Percentiles rank a stretch among this genome's conserved stretches.
Conservation (phyloP, 1,140 invertebrate species). For the Aphelenchoides besseyi region DNA sequence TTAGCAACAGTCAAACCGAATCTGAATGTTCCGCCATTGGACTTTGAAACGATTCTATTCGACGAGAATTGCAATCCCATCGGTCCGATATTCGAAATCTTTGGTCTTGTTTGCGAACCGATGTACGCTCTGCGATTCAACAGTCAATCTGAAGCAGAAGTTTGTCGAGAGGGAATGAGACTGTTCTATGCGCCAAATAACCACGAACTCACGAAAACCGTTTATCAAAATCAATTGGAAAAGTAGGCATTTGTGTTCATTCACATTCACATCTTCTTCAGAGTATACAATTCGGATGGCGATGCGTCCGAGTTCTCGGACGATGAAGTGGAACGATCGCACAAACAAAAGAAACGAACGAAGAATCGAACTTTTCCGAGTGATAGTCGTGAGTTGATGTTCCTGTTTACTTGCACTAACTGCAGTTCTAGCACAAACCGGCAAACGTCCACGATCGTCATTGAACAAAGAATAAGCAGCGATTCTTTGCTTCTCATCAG, state of each 20-base stretch:
- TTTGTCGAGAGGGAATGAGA: conserved; percentile 25
- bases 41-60: conserved; percentile 44
- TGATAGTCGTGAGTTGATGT: background rate
- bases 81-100: conserved; percentile 48
- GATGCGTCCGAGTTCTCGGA: conserved; percentile 6
- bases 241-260: conserved; percentile 28
- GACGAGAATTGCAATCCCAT: conserved; percentile 34
- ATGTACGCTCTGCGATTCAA: conserved; percentile 47
- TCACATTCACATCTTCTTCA: background rate
- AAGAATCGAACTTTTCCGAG: conserved; percentile 14
- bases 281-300: background rate
- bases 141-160: conserved; percentile 32
- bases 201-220: conserved; percentile 28
- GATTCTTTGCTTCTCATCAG: background rate
- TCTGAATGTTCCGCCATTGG: conserved; percentile 29
- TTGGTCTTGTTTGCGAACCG: conserved; percentile 34
- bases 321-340: background rate
- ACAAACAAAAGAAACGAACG: conserved; percentile 3
- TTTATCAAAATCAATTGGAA: conserved; percentile 38
- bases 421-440: background rate
- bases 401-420: background rate
- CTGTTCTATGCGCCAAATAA: conserved; percentile 38
- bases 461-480: too few relatives aligned
- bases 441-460: too few relatives aligned
- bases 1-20: conserved; percentile 39